Evolutionary conservation across 2,797 vertebrate genomes (phyloP), one percentile per base, ranked within the genome.

Genomic region (Bryconaethiops microstoma): DNA sequence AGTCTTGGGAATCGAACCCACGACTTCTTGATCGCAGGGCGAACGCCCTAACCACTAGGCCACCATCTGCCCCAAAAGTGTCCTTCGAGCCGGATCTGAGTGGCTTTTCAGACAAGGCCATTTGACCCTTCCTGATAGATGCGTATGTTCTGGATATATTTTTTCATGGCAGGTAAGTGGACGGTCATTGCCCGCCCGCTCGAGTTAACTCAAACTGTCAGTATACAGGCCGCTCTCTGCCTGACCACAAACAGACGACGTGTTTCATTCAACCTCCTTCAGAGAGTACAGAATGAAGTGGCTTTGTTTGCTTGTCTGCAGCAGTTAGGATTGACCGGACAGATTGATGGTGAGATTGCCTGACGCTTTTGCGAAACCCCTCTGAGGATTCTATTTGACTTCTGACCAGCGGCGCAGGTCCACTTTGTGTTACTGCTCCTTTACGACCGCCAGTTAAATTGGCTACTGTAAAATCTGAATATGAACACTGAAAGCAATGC

Each of bases 331-430:
- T 50, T 57, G 72, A 79, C 55, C 72, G 73, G 35, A 35, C 55
- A 19, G 64, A 54, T 75, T 80, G 79, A 74, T 70, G 57, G 82
- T 62, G 75, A 68, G 69, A 77, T 77, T 63, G 76, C 17, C 14
- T 13, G 6, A 42, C 57, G 52, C 57, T 14, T 72, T 65, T 86
- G 35, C 57, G 65, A 62, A 45, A 78, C 29, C 50, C 69, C 63
- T 21, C 68, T 50, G 60, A 83, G 67, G 68, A n/a, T 25, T 68
- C 63, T 50, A 45, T 64, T 78, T 79, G 72, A 77, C 67, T 69
- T 76, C 23, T 69, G 68, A 74, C 57, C 77, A 76, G 64, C 52
- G 48, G 62, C 55, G 74, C 78, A 74, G 55, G 25, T 25, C 52
- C 52, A 54, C 50, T 57, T 73, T 71, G 57, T 81, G 57, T 40